Percentiles rank a stretch among this genome's conserved stretches.
Evolutionary conservation across 2,797 vertebrate species (phyloP).

Genomic region (Gadopsis bispinosus): DNA sequence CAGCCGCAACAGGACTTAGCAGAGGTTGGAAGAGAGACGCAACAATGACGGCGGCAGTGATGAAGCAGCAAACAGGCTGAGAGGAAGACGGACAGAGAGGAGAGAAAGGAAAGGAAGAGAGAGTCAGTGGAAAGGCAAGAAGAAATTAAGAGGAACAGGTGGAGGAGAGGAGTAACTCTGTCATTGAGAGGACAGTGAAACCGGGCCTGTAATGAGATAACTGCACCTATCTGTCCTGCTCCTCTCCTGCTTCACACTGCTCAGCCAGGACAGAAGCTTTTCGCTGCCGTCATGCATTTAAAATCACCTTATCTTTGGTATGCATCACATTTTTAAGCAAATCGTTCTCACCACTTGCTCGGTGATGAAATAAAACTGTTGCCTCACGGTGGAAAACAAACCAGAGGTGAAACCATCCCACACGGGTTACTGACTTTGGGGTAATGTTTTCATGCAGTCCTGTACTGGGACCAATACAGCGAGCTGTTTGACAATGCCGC

Average conservation of each 20-base stretch:
- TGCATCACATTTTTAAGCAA: neutral
- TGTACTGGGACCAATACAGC: conserved; percentile 34
- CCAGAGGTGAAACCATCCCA: conserved; percentile 13
- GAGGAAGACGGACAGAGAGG: conserved; percentile 5
- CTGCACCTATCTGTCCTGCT: conserved; percentile 38
- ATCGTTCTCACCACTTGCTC: neutral
- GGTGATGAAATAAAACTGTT: conserved; percentile 42
- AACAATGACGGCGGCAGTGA: conserved; percentile 13
- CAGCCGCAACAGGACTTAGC: conserved; percentile 37
- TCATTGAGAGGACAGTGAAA: conserved; percentile 63
- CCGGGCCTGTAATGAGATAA: conserved; percentile 51
- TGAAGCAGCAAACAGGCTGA: neutral
- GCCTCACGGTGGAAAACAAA: conserved; percentile 8
- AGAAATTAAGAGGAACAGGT: conserved; percentile 38
- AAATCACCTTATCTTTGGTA: neutral
- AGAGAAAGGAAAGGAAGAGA: conserved; percentile 2
- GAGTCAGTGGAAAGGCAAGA: conserved; percentile 16
- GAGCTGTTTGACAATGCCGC: conserved; percentile 40
- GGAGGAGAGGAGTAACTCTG: conserved; percentile 42
- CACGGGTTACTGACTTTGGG: conserved; percentile 7
- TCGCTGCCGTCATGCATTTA: conserved; percentile 19
- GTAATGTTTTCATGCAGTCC: conserved; percentile 34
- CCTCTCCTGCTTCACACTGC: conserved; percentile 27
- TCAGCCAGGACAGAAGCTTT: conserved; percentile 26
- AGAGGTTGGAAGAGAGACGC: conserved; percentile 19